Base-by-base conservation (phyloP, 2,113 vertebrate genomes). In the Aegotheles bennettii region DNA sequence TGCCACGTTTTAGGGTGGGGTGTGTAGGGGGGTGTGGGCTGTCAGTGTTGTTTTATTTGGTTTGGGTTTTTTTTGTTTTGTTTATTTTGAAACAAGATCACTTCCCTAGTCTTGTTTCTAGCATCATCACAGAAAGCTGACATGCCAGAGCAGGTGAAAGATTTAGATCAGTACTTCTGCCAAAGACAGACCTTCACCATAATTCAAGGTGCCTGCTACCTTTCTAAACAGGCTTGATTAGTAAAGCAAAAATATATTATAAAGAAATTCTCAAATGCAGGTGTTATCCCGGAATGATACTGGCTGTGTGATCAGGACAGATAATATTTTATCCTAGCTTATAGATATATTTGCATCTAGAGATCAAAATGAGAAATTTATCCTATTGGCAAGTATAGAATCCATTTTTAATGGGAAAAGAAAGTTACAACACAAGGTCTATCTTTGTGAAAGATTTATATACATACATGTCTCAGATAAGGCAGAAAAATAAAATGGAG, bases 361-460 rank as follows among this genome's bases (percentile, higher is more conserved):
- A 96, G 86, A 92, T 90, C 92, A 95, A 96, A 97, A 97, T 92
- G 94, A 96, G 90, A 94, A 94, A 93, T 96, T 95, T 96, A 96
- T 96, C 95, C 93, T 48, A 82, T 90, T 89, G 94, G 43, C 76
- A 97, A 60, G 83, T 87, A 64, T 12, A 82, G 92, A 93, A 94
- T 92, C 43, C 73, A 84, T 82, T 90, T 90, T 93, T 78, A 93
- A 94, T 79, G 61, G 69, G 88, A 96, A 97, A 81, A 70, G 38
- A 59, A 89, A 82, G 82, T 70, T 81, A 65, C 67, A 88, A 67
- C 67, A 33, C 4, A 4, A 16, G 6, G 21, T 51, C 50, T 95
- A 40, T 64, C 85, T 93, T 95, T 78, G n/a, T 40, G 40, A 64
- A 87, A 90, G 83, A 94, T 23, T 93, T 90, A 93, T 47, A 54